Evolutionary conservation across 2,797 vertebrate species (phyloP), one percentile per base, ranked within the genome.

Genomic region (Gadopsis bispinosus): DNA sequence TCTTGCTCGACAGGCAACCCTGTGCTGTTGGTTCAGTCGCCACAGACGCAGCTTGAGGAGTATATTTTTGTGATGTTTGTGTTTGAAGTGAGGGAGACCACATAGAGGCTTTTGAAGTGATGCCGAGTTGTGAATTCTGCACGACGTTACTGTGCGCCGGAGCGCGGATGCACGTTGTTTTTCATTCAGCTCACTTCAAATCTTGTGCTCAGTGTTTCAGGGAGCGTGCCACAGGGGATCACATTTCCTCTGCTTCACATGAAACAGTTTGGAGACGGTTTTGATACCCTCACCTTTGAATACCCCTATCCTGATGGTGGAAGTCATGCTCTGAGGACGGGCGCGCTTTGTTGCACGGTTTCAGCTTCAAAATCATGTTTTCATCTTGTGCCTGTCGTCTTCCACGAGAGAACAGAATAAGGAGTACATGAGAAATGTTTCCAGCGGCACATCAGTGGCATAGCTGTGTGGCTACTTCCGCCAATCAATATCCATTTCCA

Each of bases 401-500:
- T 66, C 41, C 70, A 47, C 12, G 5, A 33, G 56, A 70, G 62
- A 63, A 53, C 43, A n/a, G 61, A 77, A 62, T 26, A 7, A 68
- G 39, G 17, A 51, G 39, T 45, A 35, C 47, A 75, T 58, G 53
- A 83, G 56, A 54, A 67, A 65, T 69, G 16, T 58, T 86, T 72
- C 76, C 64, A 33, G 53, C 16, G 48, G 59, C 31, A 13, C 17
- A 50, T 65, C 61, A 47, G 20, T 31, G 65, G 29, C 20, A 16
- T 11, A 26, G 67, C 66, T 45, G 53, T 31, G 81, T 37, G 73
- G 66, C 60, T 71, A 19, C 74, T 84, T 74, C 77, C 47, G 0
- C 67, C 72, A 77, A 87, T 94, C 91, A 88, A 90, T 83, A 83
- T 83, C 81, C 54, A 90, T 93, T 90, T 89, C 81, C 80, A 90